Percentiles rank a stretch among this genome's conserved stretches.
Conservation (phyloP, 1,140 invertebrate genomes). For the Mactra quadrangularis region DNA sequence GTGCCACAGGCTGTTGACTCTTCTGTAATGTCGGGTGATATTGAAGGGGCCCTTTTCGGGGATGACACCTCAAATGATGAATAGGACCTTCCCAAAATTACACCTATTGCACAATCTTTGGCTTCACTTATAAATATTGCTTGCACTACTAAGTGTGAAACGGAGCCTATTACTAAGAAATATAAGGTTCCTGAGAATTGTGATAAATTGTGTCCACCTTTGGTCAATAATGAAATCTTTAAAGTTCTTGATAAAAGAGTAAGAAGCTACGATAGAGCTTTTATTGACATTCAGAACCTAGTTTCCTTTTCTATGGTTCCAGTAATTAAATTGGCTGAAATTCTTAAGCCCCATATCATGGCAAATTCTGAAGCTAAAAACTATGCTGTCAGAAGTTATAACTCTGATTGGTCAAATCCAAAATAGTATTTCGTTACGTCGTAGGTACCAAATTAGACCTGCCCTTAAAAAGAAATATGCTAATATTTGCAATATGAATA, state of each 20-base stretch:
- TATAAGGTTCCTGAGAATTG: slow-evolving; percentile 14
- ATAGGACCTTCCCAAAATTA: slow-evolving; percentile 10
- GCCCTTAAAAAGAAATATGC: not conserved
- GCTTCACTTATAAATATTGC: slow-evolving; percentile 5
- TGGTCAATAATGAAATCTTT: slow-evolving; percentile 7
- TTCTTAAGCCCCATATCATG: too few relatives aligned
- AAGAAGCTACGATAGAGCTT: not conserved
- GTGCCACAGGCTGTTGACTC: too few relatives aligned
- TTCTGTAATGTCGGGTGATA: too few relatives aligned
- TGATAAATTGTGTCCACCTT: too few relatives aligned
- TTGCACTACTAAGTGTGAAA: not conserved
- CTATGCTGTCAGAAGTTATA: not conserved
- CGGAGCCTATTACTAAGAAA: not conserved
- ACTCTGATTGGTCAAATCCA: not conserved
- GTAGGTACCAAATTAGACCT: slow-evolving; percentile 3
- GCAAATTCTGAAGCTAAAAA: too few relatives aligned
- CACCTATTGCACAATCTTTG: slow-evolving; percentile 4
- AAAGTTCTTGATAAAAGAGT: slow-evolving; percentile 4
- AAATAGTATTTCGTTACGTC: not conserved
- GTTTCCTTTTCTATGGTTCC: not conserved
- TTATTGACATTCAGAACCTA: slow-evolving; percentile 8
- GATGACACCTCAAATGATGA: too few relatives aligned
- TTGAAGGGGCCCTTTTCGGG: too few relatives aligned
- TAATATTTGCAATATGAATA: not conserved
- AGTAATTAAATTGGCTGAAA: not conserved